phyloP scores from a whole-genome alignment of 2,888 invertebrate species.

The Drosophila nr. perissopoda region DNA sequence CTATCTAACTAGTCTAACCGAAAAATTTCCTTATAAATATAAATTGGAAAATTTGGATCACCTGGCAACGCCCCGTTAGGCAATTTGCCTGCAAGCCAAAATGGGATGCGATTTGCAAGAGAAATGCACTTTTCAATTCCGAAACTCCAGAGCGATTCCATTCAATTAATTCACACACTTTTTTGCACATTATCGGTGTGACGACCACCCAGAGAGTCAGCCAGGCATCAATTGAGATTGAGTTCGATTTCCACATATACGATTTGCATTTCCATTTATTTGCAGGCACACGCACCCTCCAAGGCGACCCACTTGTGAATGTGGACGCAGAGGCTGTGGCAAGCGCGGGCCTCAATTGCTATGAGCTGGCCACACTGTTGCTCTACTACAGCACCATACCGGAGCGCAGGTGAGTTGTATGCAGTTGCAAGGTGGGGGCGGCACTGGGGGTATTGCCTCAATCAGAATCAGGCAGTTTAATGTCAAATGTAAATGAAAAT shows the following conservation, averaged over 20 bases:
- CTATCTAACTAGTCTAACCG: conserved; percentile 25
- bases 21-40: conserved; percentile 66
- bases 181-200: conserved; percentile 67
- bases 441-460: conserved; percentile 46
- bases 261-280: conserved; percentile 42
- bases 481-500: conserved; percentile 62
- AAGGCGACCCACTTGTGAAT: conserved; percentile 88
- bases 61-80: conserved; percentile 63
- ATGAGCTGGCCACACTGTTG: conserved; percentile 89
- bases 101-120: conserved; percentile 17
- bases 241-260: conserved; percentile 22
- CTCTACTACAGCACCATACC: conserved; percentile 90
- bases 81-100: conserved; percentile 60
- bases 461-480: conserved; percentile 78
- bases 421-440: conserved; percentile 14
- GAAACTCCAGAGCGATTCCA: conserved; percentile 21
- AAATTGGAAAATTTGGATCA: conserved; percentile 66
- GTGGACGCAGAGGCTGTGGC: conserved; percentile 88
- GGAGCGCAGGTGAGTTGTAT: conserved; percentile 86
- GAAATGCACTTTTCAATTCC: conserved; percentile 53
- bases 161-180: conserved; percentile 70
- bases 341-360: conserved; percentile 87
- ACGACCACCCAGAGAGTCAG: conserved; percentile 68
- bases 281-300: conserved; percentile 88
- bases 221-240: conserved; percentile 42